Evolutionary conservation across 2,888 invertebrate species (phyloP).

Genomic region (Pandemis cinnamomeana): DNA sequence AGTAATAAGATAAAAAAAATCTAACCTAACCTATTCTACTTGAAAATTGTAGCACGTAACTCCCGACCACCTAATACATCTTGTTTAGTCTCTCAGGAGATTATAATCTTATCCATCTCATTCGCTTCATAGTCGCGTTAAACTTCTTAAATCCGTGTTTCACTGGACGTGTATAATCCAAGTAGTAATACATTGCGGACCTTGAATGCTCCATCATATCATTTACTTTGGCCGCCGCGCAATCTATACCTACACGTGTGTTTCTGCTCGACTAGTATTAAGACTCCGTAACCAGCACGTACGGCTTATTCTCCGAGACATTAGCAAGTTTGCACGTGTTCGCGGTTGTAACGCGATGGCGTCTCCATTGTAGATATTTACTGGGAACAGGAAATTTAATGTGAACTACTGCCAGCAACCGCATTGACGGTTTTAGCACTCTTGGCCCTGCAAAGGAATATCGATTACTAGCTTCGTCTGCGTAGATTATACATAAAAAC

Average conservation of each 20-base stretch:
- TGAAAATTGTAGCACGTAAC: background rate
- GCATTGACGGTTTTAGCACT: no score
- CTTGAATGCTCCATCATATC: background rate
- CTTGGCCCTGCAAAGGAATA: no score
- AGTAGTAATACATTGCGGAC: background rate
- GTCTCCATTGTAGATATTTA: background rate
- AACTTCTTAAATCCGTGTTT: background rate
- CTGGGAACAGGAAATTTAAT: background rate
- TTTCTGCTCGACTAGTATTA: background rate
- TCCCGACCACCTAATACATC: background rate
- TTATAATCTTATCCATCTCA: slow-evolving; percentile 1
- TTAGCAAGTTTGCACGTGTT: slow-evolving; percentile 1
- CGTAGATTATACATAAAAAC: no score
- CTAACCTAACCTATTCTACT: background rate
- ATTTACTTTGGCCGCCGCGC: background rate
- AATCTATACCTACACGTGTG: background rate
- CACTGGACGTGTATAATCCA: background rate
- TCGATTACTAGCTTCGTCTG: no score
- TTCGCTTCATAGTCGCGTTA: background rate
- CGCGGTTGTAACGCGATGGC: background rate
- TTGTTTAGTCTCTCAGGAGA: background rate
- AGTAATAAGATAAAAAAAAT: no score
- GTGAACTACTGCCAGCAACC: background rate
- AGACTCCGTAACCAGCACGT: background rate
- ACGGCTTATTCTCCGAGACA: background rate